Base-by-base conservation (phyloP, 1,140 invertebrate genomes). In the Harpegnathos saltator region DNA sequence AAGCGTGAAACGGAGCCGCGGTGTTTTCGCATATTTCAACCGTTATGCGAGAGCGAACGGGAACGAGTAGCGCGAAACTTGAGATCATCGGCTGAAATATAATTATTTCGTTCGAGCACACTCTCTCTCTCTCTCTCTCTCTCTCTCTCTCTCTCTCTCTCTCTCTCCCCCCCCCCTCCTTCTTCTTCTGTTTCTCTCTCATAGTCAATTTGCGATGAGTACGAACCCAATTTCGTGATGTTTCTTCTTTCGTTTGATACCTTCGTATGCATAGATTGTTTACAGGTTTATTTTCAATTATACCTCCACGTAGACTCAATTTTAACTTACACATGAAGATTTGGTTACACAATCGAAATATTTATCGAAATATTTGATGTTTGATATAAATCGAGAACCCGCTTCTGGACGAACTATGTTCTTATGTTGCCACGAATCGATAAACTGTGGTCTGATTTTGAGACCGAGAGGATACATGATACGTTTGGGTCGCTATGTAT, bases 1-100 rank as follows among this genome's bases (percentile, higher is more conserved):
- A 89, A 90, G 89, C 85, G 85, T 85, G 65, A 88, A 91, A 91
- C 86, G 65, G 52, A 81, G 73, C 56, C 24, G 9, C 33, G 15
- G 33, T 71, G 82, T 81, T 88, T 87, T 85, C 71, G 74, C 63
- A 33, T 52, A 68, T 85, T 75, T 73, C 65, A 19, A 58, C 29
- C 69, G 63, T 78, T 78, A 69, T 22, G 22, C 48, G 68, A 78
- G 22, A 1, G 14, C 29, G 3, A 1, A 11, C 17, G 65, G 22
- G 29, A n/a, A n/a, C n/a, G 54, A 44, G 33, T 56, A 56, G n/a
- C 50, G 29, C 17, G 52, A 71, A 80, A 80, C 65, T 80, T 69
- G 54, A 9, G 63, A 78, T 78, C 54, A 71, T 22, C 17, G 17
- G n/a, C 33, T 58, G 15, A 75, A 50, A 52, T 63, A 68, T 78